A percentile compares a stretch with the other conserved stretches of the same genome.
Evolutionary conservation across 2,888 invertebrate species (phyloP).

Genomic region (Pocota personata): DNA sequence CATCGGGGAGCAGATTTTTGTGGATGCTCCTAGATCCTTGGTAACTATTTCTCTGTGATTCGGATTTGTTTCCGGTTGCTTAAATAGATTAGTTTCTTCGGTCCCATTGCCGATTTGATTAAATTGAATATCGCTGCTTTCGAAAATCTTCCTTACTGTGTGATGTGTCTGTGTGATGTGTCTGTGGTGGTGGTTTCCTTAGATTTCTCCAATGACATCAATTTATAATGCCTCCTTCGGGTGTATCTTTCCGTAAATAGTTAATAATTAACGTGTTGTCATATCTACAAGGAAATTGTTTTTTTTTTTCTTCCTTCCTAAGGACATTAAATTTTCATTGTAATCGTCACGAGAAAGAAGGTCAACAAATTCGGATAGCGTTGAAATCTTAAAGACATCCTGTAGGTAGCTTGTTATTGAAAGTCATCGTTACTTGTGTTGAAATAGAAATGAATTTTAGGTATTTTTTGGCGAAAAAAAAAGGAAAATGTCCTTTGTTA

Average conservation of each 20-base stretch:
- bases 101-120: not conserved
- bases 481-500: not conserved
- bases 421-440: not conserved
- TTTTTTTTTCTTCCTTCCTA: not conserved
- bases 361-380: not conserved
- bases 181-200: not conserved
- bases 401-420: not conserved
- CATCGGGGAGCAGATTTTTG: not conserved
- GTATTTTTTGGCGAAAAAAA: not conserved
- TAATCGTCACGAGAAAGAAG: not conserved
- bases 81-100: slow-evolving; percentile 1
- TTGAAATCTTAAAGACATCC: not conserved
- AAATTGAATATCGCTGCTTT: not conserved
- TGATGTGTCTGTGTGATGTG: not conserved
- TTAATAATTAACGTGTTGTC: slow-evolving; percentile 34
- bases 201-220: not conserved
- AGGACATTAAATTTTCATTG: not conserved
- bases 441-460: not conserved
- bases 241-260: slow-evolving; percentile 1
- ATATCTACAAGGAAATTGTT: slow-evolving; percentile 6
- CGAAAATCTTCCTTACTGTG: not conserved
- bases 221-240: slow-evolving; percentile 8
- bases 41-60: not conserved
- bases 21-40: not conserved
- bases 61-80: not conserved